phyloP scores from a whole-genome alignment of 1,140 invertebrate genomes.

The Cepaea nemoralis region DNA sequence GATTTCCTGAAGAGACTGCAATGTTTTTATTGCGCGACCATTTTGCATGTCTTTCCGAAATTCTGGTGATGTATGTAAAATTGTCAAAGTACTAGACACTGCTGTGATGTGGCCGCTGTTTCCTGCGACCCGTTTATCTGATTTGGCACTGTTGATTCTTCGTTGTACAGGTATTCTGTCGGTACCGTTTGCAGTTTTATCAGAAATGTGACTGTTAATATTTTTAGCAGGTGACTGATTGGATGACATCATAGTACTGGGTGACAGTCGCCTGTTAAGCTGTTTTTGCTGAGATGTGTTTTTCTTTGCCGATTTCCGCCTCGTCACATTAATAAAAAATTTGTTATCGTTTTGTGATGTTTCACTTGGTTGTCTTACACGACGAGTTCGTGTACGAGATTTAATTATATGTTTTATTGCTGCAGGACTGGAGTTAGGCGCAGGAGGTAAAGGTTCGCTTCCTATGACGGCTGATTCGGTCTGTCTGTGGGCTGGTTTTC shows the following conservation, averaged over 20 bases:
- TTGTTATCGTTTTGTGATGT: conserved; percentile 14
- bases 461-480: background rate
- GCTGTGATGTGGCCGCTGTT: background rate
- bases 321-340: background rate
- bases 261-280: no score
- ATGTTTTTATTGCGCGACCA: conserved; percentile 3
- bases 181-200: background rate
- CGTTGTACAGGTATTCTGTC: background rate
- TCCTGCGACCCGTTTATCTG: background rate
- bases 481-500: background rate
- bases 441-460: background rate
- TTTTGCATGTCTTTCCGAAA: background rate
- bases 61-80: conserved; percentile 4
- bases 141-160: conserved; percentile 8
- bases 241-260: no score
- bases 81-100: conserved; percentile 9
- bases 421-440: background rate
- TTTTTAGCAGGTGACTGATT: no score
- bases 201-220: background rate
- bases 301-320: background rate
- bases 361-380: background rate
- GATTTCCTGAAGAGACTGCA: conserved; percentile 27
- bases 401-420: background rate
- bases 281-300: background rate
- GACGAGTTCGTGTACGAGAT: background rate